Base-by-base conservation (phyloP, 2,888 invertebrate genomes). In the Drosophila birchii region DNA sequence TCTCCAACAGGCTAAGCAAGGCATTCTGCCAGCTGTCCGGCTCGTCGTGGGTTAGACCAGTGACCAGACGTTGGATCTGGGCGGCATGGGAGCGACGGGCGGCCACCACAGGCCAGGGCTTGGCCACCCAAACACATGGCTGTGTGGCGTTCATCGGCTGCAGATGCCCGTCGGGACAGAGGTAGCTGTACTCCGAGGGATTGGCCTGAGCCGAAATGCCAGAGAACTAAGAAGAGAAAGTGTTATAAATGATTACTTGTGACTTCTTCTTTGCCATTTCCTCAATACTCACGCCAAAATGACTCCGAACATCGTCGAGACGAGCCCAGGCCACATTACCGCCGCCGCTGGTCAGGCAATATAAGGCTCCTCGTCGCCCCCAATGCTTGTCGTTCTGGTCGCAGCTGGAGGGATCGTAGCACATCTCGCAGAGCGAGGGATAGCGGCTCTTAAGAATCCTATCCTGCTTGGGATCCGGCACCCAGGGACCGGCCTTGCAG, bases 401-500 rank as follows among this genome's bases (percentile, higher is more conserved):
- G 89, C 97, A 97, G 3, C 92, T 92, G 0, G 90, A 90, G 0
- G 95, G 94, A 78, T 94, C 94, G 55, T 94, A 94, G 88, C 97
- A 97, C 5, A 96, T 93, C 5, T 94, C 93, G 84, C 97, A 97
- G 0, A 97, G 93, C 5, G 95, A 95, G 0, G 94, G 94, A 91
- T 96, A 97, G 57, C 93, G 94, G 6, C 86, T 89, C 90, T 96
- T 97, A 0, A 97, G 92, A 80, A 94, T 91, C 4, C 92, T 91
- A 82, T 97, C 96, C 34, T 95, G 93, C 0, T 90, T 79, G 0
- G 93, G 91, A 89, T 97, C 96, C 0, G 95, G 94, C 0, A 96
- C 95, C 97, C 97, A 97, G 0, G 95, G 94, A 0, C 98, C 98
- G 0, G 98, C 96, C 78, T 97, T 96, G 91, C 98, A 98, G 32